Evolutionary conservation across 23 tunicate genomes (phyloP), one percentile per base, ranked within the genome.

Genomic region (Trididemnum clinides): DNA sequence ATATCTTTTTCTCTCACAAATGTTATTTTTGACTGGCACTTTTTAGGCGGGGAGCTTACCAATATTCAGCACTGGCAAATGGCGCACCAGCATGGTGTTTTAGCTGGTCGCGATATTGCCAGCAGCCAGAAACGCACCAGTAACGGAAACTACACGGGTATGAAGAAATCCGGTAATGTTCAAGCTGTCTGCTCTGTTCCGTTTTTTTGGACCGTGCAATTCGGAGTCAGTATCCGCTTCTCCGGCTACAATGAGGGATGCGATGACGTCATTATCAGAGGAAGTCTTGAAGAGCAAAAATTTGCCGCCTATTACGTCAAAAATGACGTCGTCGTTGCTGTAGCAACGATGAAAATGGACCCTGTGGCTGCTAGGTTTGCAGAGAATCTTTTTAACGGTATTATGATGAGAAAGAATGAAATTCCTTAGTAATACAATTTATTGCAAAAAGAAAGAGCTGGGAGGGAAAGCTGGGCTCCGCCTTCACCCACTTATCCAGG

Each of bases 51-150:
- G 1, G 59, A 29, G 23, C 28, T 71, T 37, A 39, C 80, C 33
- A 92, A 92, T 50, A 83, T 92, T 0, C 97, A 92, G 44, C 97
- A 92, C 54, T 92, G 97, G 97, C 97, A 92, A 83, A 92, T 92
- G 97, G 97, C 97, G 7, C 97, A 92, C 78, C 64, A 77, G n/a
- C 97, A 92, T 62, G 97, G 97, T 10, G 39, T 72, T 32, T 77
- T 92, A 2, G 97, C 97, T 15, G 97, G 81, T 15, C 63, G 50
- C 32, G 88, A 84, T 54, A 92, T 92, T 12, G 64, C 63, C 15
- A 71, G 65, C 4, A 69, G 72, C 4, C 20, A 57, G 3, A 70
- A 49, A 7, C 76, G 76, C 0, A 64, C 65, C 20, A 65, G 44
- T 26, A 78, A 33, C 1, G 85, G 69, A 1, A n/a, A 58, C 19